A percentile compares a stretch with the other conserved stretches of the same genome.
phyloP scores from a whole-genome alignment of 2,113 vertebrate genomes.

The Poicephalus meyeri region DNA sequence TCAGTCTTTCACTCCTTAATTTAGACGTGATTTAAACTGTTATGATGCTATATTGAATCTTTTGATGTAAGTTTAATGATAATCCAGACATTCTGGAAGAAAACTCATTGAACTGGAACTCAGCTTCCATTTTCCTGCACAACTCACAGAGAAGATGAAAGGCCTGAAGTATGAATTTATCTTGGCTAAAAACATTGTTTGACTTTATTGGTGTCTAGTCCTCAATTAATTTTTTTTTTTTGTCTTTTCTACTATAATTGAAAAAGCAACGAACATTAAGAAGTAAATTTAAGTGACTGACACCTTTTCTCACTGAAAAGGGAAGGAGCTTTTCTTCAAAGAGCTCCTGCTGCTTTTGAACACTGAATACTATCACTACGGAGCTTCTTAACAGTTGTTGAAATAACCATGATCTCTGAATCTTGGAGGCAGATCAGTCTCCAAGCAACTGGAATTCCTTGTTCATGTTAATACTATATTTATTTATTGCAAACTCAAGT shows the following conservation, averaged over 20 bases:
- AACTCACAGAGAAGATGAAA: background rate
- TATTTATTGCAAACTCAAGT: background rate
- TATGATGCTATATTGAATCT: background rate
- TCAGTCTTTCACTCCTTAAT: background rate
- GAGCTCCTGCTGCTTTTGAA: background rate
- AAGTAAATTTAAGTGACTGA: background rate
- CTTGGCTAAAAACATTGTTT: background rate
- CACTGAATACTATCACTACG: background rate
- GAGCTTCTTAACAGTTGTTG: background rate
- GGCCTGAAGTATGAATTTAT: background rate
- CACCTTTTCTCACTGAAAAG: background rate
- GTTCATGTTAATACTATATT: background rate
- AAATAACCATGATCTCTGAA: background rate
- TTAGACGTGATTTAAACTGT: background rate
- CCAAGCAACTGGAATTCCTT: background rate
- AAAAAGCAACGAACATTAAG: background rate
- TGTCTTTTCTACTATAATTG: background rate
- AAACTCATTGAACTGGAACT: conserved; percentile 22
- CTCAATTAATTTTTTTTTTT: background rate
- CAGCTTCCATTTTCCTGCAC: background rate
- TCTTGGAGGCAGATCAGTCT: background rate
- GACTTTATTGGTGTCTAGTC: background rate
- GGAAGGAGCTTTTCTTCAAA: background rate
- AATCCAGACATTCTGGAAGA: background rate
- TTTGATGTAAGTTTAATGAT: conserved; percentile 8